Evolutionary conservation across 2,888 invertebrate species (phyloP).

Genomic region (Steinernema scapterisci): DNA sequence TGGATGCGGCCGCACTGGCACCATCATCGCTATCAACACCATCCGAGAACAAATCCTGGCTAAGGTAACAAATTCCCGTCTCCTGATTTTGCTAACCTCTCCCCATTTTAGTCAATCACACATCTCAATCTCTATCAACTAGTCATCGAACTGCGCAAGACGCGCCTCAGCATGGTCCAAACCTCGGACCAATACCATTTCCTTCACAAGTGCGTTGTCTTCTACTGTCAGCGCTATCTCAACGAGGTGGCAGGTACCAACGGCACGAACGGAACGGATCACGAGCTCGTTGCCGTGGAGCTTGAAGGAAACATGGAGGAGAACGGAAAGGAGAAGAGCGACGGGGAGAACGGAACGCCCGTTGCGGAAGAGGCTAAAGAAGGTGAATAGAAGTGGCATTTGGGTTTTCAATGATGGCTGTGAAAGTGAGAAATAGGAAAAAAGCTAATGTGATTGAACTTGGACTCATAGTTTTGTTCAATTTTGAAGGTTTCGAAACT

Average conservation of each 20-base stretch:
- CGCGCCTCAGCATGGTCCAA: slow-evolving; percentile 61
- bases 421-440: too few species aligned
- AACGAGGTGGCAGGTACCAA: not conserved
- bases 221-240: slow-evolving; percentile 45
- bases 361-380: not conserved
- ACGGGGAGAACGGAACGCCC: too few species aligned
- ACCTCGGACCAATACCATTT: slow-evolving; percentile 61
- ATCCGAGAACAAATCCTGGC: slow-evolving; percentile 51
- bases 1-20: slow-evolving; percentile 62
- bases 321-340: not conserved
- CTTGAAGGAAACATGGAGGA: not conserved
- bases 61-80: slow-evolving; percentile 33
- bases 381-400: not conserved
- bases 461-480: too few species aligned
- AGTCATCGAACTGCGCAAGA: slow-evolving; percentile 53
- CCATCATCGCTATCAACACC: slow-evolving; percentile 59
- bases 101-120: slow-evolving; percentile 38
- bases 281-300: not conserved
- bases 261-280: not conserved
- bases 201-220: slow-evolving; percentile 56
- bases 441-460: too few species aligned
- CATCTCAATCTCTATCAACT: slow-evolving; percentile 50
- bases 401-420: too few species aligned
- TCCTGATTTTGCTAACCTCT: too few species aligned
- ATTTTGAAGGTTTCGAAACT: too few species aligned